Percentiles rank a stretch among this genome's conserved stretches.
These are phyloP conservation scores for Colossoma macropomum DNA, from an alignment of 2,113 vertebrate species.

Conservation along the genomic window DNA sequence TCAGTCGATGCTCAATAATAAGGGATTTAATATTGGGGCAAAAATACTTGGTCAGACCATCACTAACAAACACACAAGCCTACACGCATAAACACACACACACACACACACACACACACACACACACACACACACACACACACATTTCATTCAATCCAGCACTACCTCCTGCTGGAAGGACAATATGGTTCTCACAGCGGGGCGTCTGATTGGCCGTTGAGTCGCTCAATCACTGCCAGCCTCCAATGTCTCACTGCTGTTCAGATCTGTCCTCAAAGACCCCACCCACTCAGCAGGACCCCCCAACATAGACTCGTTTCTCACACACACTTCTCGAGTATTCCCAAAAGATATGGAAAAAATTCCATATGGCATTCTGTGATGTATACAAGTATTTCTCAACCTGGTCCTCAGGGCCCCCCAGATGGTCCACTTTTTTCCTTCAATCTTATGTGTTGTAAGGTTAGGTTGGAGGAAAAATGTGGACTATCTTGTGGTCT, in stretches of 20 bases:
- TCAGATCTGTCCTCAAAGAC: constrained; percentile 3
- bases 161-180: constrained; percentile 48
- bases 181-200: constrained; percentile 61
- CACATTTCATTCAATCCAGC: constrained; percentile 36
- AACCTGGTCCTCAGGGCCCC: too few species aligned
- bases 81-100: neutral
- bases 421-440: too few species aligned
- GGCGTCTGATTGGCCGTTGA: constrained; percentile 63
- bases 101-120: neutral
- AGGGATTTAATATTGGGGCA: too few species aligned
- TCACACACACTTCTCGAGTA: neutral
- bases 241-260: constrained; percentile 17
- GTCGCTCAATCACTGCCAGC: constrained; percentile 51
- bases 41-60: too few species aligned
- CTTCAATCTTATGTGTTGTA: too few species aligned
- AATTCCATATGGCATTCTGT: too few species aligned
- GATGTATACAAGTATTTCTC: too few species aligned
- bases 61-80: neutral
- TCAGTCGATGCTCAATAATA: too few species aligned
- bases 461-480: too few species aligned
- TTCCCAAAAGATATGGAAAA: too few species aligned
- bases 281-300: neutral
- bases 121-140: neutral
- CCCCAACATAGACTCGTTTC: neutral
- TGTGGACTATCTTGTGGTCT: too few species aligned